A percentile compares a stretch with the other conserved stretches of the same genome.
Conservation (phyloP, 2,113 vertebrate genomes). For the Acinonyx jubatus region DNA sequence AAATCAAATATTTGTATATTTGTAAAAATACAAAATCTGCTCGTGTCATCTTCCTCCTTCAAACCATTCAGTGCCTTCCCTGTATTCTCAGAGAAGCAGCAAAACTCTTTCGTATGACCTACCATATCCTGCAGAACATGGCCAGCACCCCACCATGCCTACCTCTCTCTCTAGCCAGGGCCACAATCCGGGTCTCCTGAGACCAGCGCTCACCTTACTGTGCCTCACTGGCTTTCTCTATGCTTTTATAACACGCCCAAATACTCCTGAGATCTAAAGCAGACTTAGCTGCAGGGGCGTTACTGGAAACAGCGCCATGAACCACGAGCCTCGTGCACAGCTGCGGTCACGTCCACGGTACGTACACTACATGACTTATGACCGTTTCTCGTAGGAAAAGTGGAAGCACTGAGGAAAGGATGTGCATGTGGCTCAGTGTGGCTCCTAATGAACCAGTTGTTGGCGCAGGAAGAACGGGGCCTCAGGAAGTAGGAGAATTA, state of each 20-base stretch:
- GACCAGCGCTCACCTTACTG: neutral
- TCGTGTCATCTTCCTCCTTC: neutral
- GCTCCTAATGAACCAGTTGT: neutral
- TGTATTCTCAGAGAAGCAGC: neutral
- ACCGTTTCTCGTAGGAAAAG: neutral
- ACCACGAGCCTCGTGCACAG: too few species aligned
- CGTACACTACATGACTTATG: rapidly evolving
- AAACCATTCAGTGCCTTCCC: neutral
- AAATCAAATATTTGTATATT: too few species aligned
- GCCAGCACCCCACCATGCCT: neutral
- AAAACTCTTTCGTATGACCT: neutral
- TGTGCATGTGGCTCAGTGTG: neutral
- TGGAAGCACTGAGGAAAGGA: neutral
- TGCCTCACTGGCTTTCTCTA: neutral
- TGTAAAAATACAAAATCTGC: neutral
- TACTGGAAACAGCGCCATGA: neutral
- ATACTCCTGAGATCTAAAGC: neutral
- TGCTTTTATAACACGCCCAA: neutral
- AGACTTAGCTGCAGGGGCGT: neutral
- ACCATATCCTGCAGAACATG: neutral
- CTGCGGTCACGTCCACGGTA: neutral
- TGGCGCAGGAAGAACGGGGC: neutral
- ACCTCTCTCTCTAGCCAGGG: neutral
- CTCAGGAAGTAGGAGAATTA: neutral
- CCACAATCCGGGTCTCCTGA: neutral